Conservation (phyloP, 2,888 invertebrate species). For the Andrena hattorfiana region DNA sequence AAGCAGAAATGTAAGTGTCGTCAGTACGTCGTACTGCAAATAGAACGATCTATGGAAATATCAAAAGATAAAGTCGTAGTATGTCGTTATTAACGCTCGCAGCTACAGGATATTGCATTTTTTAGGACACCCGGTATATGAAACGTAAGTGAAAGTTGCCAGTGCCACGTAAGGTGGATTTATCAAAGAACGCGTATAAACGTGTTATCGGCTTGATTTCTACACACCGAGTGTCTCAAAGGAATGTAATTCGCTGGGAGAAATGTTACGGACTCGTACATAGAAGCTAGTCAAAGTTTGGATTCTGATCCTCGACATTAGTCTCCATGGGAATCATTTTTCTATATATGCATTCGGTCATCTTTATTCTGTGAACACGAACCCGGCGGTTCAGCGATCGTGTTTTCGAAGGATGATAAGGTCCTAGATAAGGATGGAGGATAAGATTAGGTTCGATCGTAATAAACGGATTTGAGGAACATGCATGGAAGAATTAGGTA, state of each 20-base stretch:
- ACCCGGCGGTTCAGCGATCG: conserved; percentile 1
- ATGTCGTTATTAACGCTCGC: neutral
- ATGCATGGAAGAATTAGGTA: no score
- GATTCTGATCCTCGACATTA: conserved; percentile 69
- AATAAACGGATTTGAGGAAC: neutral
- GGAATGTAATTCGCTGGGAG: neutral
- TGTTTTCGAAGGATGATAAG: conserved; percentile 1
- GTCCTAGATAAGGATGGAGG: conserved; percentile 5
- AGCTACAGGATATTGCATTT: neutral
- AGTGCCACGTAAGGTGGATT: neutral
- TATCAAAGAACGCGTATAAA: neutral
- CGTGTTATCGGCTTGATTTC: neutral
- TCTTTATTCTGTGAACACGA: conserved; percentile 35
- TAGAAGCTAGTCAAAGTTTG: conserved; percentile 74
- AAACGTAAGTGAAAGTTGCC: neutral
- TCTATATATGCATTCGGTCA: conserved; percentile 9
- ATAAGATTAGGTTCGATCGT: neutral
- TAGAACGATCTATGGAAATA: no score
- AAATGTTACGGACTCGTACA: conserved; percentile 59
- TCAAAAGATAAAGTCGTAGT: neutral
- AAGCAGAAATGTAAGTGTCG: conserved; percentile 53
- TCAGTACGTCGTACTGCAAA: neutral
- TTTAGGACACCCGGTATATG: neutral
- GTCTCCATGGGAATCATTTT: conserved; percentile 46
- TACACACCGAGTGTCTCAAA: neutral